phyloP scores from a whole-genome alignment of 92 coral and sea anemone species.

The Phenganax stokvisi region DNA sequence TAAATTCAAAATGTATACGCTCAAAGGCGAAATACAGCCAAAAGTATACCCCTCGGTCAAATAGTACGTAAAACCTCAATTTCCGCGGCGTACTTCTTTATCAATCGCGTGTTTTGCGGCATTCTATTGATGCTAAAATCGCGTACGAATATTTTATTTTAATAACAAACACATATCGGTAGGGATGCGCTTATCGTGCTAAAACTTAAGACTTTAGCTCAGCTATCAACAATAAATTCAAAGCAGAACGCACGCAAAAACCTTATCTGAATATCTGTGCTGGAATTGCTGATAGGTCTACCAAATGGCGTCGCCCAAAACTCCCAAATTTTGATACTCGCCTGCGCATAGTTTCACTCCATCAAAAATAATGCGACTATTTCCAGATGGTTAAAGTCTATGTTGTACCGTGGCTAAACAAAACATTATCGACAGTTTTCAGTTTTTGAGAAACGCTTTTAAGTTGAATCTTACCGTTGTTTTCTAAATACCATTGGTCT shows the following conservation, averaged over 20 bases:
- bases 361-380: neutral
- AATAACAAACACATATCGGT: slow-evolving; percentile 30
- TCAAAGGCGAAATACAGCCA: too few species aligned
- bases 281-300: slow-evolving; percentile 9
- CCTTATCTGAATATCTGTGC: slow-evolving; percentile 14
- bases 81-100: neutral
- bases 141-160: slow-evolving; percentile 34
- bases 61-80: neutral
- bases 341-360: neutral
- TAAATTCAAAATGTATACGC: too few species aligned
- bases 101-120: neutral
- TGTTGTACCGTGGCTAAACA: slow-evolving; percentile 14
- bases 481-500: slow-evolving; percentile 95
- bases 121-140: slow-evolving; percentile 10
- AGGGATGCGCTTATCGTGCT: slow-evolving; percentile 26
- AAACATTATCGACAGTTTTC: slow-evolving; percentile 19
- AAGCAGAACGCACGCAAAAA: neutral
- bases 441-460: neutral
- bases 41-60: too few species aligned
- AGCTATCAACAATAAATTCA: slow-evolving; percentile 10
- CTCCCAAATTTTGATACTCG: neutral
- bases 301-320: neutral
- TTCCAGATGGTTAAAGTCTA: neutral
- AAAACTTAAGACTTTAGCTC: slow-evolving; percentile 3
- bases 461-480: slow-evolving; percentile 60